Percentiles rank a stretch among this genome's conserved stretches.
phyloP scores from a whole-genome alignment of 2,888 invertebrate species.

The Subacronicta megacephala region DNA sequence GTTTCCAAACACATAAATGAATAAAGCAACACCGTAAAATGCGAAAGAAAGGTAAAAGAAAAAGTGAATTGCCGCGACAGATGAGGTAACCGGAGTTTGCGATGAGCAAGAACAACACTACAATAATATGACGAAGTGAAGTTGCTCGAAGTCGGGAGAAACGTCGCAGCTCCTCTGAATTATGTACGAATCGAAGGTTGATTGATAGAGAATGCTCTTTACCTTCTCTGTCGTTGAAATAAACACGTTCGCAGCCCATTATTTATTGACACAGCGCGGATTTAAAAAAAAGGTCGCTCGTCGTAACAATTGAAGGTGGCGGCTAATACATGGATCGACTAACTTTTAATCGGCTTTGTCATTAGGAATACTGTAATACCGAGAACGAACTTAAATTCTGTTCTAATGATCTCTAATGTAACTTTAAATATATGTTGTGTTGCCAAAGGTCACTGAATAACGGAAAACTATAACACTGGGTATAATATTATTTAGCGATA shows the following conservation, averaged over 20 bases:
- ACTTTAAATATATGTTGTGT: slow-evolving; percentile 51
- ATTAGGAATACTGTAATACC: slow-evolving; percentile 30
- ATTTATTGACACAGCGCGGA: slow-evolving; percentile 50
- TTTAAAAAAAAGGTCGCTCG: slow-evolving; percentile 41
- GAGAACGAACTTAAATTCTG: slow-evolving; percentile 29
- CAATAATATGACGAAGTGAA: slow-evolving; percentile 51
- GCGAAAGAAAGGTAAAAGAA: slow-evolving; percentile 38
- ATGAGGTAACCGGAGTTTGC: slow-evolving; percentile 44
- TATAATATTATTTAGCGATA: slow-evolving; percentile 56
- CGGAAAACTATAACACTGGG: slow-evolving; percentile 39
- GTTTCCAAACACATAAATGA: slow-evolving; percentile 47
- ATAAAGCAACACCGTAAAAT: slow-evolving; percentile 52
- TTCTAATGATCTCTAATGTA: slow-evolving; percentile 42
- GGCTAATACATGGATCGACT: slow-evolving; percentile 22
- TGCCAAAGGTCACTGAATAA: slow-evolving; percentile 21
- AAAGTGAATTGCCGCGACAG: slow-evolving; percentile 36
- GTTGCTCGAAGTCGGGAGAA: slow-evolving; percentile 23
- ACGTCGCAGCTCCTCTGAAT: slow-evolving; percentile 48
- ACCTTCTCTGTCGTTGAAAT: slow-evolving; percentile 52
- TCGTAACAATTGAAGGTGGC: slow-evolving; percentile 18
- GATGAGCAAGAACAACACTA: slow-evolving; percentile 53
- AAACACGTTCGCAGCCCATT: slow-evolving; percentile 49
- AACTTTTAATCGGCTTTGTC: slow-evolving; percentile 35
- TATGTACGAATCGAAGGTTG: slow-evolving; percentile 50
- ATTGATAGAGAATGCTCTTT: slow-evolving; percentile 58